A percentile compares a stretch with the other conserved stretches of the same genome.
These are phyloP conservation scores for Procambarus clarkii DNA, from an alignment of 1,140 invertebrate species.

Conservation along the genomic window DNA sequence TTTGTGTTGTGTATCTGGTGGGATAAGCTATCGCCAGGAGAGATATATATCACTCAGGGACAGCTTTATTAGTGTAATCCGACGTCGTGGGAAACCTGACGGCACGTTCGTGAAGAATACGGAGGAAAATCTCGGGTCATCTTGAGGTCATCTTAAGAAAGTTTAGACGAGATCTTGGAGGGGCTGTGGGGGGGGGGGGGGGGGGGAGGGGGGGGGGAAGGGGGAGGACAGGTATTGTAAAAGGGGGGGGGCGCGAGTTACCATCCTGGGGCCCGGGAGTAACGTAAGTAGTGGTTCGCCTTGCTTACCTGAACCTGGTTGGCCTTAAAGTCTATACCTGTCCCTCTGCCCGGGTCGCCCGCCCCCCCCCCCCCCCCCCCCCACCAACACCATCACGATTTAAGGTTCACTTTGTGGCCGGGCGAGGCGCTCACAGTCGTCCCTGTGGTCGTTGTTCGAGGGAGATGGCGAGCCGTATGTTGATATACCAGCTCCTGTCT, in stretches of 20 bases:
- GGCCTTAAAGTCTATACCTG: conserved; percentile 7
- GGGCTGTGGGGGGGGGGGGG: background rate
- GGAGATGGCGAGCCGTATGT: too few species aligned
- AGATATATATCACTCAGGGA: too few species aligned
- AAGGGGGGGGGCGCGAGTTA: background rate
- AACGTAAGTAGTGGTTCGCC: conserved; percentile 41
- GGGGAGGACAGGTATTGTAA: background rate
- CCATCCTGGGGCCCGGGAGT: too few species aligned
- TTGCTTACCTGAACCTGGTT: conserved; percentile 43
- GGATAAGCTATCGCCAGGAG: too few species aligned
- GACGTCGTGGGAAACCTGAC: too few species aligned
- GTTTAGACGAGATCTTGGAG: background rate
- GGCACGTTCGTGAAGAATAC: too few species aligned
- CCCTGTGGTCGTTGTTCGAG: background rate
- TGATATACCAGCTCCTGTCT: too few species aligned
- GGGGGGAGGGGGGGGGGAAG: too few species aligned
- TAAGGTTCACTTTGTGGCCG: background rate
- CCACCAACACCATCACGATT: conserved; percentile 4
- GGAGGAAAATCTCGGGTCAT: background rate
- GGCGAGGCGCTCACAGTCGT: background rate
- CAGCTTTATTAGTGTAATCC: too few species aligned
- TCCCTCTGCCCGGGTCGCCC: too few species aligned
- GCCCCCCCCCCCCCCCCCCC: background rate
- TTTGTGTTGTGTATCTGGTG: too few species aligned
- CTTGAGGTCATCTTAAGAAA: background rate